Conservation (phyloP, 2,113 vertebrate species). For the Benitochromis conjunctus region DNA sequence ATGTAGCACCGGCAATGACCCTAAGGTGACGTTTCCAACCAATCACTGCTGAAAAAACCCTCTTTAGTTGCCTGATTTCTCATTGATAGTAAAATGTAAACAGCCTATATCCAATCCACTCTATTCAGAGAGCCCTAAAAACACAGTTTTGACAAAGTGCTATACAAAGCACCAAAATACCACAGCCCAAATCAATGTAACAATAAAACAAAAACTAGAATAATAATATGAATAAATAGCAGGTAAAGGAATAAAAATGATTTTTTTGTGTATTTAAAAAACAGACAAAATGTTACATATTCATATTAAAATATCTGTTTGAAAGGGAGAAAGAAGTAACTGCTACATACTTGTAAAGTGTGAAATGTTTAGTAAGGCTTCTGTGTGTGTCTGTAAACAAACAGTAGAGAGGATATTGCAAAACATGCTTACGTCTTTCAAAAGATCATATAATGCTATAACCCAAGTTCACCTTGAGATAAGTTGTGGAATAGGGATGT, state of each 20-base stretch:
- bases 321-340: background rate
- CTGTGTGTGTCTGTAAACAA: background rate
- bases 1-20: constrained; percentile 20
- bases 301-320: background rate
- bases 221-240: background rate
- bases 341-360: background rate
- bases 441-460: background rate
- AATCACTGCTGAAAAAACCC: background rate
- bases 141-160: background rate
- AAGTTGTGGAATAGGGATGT: background rate
- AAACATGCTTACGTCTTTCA: background rate
- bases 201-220: background rate
- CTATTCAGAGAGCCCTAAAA: background rate
- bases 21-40: background rate
- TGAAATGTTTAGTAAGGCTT: background rate
- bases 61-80: background rate
- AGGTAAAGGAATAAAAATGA: background rate
- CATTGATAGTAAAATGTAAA: background rate
- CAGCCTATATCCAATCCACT: background rate
- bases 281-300: background rate
- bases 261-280: background rate
- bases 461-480: background rate
- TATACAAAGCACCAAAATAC: background rate
- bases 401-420: background rate
- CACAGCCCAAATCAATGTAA: background rate